Conservation (phyloP, 2,113 vertebrate species). For the Onychostoma macrolepis region DNA sequence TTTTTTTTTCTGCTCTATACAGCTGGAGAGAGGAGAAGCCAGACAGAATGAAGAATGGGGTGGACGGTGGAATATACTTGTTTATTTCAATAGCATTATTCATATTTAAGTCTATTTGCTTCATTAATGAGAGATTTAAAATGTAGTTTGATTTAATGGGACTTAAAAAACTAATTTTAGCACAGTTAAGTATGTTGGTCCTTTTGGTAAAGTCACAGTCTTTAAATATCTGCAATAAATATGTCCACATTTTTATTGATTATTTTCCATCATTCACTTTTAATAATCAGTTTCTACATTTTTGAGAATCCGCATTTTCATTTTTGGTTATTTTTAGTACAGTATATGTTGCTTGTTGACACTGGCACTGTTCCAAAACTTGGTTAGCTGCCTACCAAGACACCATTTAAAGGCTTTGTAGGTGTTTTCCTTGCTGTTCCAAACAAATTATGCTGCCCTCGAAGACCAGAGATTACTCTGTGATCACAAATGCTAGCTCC, state of each 20-base stretch:
- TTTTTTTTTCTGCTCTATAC: slow-evolving; percentile 25
- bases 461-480: neutral
- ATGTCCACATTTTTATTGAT: accelerated
- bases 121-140: neutral
- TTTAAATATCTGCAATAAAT: neutral
- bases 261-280: neutral
- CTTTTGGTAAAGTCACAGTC: neutral
- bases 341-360: neutral
- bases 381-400: neutral
- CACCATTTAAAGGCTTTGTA: neutral
- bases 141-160: neutral
- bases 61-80: neutral
- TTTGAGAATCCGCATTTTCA: neutral
- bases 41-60: neutral
- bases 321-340: neutral
- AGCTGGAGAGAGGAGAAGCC: slow-evolving; percentile 33
- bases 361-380: neutral
- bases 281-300: neutral
- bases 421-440: neutral
- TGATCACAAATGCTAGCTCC: neutral
- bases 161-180: neutral
- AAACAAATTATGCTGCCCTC: neutral
- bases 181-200: neutral
- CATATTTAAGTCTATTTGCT: neutral
- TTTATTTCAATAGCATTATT: neutral